phyloP scores from a whole-genome alignment of 2,797 vertebrate species.

The Sorex maritimensis region DNA sequence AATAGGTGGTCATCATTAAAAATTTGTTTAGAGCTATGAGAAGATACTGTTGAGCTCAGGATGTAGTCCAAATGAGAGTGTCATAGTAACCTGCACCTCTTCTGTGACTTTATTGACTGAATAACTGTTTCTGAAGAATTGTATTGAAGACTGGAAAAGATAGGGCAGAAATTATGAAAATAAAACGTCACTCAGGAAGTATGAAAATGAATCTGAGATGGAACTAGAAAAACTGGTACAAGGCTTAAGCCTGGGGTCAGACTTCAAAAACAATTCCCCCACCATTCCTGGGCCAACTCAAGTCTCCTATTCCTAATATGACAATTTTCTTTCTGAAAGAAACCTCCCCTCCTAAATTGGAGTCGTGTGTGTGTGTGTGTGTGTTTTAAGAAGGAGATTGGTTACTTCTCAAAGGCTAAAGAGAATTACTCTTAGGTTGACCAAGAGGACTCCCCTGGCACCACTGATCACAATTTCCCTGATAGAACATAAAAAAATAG shows the following conservation, averaged over 20 bases:
- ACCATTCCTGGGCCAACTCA: neutral
- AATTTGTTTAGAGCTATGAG: slow-evolving; percentile 5
- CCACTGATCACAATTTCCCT: neutral
- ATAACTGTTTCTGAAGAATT: slow-evolving; percentile 25
- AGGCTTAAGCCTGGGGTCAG: neutral
- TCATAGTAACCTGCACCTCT: neutral
- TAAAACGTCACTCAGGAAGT: neutral
- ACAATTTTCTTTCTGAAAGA: neutral
- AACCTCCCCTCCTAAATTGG: neutral
- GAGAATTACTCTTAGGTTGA: neutral
- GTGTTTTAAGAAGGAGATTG: neutral
- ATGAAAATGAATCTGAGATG: neutral
- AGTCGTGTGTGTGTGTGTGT: neutral
- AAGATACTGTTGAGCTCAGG: neutral
- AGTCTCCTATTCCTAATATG: neutral
- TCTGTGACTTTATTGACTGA: neutral
- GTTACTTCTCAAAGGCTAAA: neutral
- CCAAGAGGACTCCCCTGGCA: neutral
- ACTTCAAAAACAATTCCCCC: neutral
- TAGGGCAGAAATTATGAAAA: neutral
- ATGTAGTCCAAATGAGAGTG: neutral
- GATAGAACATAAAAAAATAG: neutral
- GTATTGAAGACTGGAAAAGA: neutral
- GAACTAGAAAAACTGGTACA: neutral
- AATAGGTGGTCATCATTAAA: neutral